Conservation (phyloP, 2,797 vertebrate species). For the Dromococcyx pavoninus region DNA sequence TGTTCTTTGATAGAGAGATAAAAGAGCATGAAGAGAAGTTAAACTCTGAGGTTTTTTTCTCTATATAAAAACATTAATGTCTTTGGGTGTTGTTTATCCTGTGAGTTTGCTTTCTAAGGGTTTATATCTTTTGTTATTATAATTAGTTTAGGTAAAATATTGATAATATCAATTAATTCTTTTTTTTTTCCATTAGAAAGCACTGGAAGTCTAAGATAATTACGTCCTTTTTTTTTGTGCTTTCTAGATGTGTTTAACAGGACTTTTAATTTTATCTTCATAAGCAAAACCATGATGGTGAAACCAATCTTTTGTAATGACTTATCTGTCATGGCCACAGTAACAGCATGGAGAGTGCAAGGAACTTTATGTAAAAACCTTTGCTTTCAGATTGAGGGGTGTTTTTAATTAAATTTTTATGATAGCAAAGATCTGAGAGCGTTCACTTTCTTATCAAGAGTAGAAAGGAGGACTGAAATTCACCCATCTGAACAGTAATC, state of each 20-base stretch:
- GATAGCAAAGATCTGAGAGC: not conserved
- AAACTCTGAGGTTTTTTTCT: not conserved
- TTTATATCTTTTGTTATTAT: not conserved
- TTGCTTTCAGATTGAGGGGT: not conserved
- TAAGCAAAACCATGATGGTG: not conserved
- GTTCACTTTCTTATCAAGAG: not conserved
- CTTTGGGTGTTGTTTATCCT: not conserved
- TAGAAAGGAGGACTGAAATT: not conserved
- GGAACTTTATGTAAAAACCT: not conserved
- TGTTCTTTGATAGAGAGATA: not conserved
- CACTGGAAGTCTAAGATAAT: not conserved
- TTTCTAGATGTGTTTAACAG: constrained; percentile 16
- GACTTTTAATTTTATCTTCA: constrained; percentile 22
- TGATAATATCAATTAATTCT: not conserved
- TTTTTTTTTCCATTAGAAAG: not conserved
- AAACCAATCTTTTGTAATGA: not conserved
- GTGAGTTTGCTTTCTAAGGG: not conserved
- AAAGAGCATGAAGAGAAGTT: not conserved
- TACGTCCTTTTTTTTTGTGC: not conserved
- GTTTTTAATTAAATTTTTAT: not conserved
- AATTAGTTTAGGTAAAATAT: not conserved
- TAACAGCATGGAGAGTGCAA: not conserved
- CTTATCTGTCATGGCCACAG: not conserved
- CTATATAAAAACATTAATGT: not conserved
- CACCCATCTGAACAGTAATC: not conserved